Percentiles rank a stretch among this genome's conserved stretches.
Evolutionary conservation across 2,113 vertebrate genomes (phyloP).

Genomic region (Butorides virescens): DNA sequence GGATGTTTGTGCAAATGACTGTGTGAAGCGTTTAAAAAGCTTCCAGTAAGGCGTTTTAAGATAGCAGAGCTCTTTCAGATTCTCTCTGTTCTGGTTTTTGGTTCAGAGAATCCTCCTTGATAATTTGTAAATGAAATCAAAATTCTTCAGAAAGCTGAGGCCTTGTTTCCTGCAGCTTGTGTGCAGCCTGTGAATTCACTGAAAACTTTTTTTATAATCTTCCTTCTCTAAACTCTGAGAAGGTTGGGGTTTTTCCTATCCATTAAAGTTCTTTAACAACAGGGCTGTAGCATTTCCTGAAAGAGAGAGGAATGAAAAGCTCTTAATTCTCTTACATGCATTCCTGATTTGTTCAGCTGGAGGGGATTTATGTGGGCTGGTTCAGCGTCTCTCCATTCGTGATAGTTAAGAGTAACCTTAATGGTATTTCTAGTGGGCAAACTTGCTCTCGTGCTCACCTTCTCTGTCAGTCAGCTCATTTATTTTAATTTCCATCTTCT

Average conservation of each 20-base stretch:
- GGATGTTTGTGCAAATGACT: not conserved
- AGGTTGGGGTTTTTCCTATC: not conserved
- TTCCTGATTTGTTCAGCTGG: slow-evolving; percentile 18
- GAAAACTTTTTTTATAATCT: not conserved
- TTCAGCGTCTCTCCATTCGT: slow-evolving; percentile 1
- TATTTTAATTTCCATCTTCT: slow-evolving; percentile 29
- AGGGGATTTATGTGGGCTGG: not conserved
- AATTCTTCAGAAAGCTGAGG: not conserved
- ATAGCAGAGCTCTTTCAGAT: not conserved
- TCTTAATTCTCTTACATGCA: slow-evolving; percentile 2
- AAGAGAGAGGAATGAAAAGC: slow-evolving; percentile 18
- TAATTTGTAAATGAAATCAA: slow-evolving; percentile 10
- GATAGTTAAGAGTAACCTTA: slow-evolving; percentile 41
- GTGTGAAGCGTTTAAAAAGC: not conserved
- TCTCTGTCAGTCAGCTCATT: slow-evolving; percentile 32
- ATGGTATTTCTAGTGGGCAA: not conserved
- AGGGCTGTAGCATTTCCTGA: not conserved
- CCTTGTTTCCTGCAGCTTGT: not conserved
- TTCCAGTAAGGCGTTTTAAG: not conserved
- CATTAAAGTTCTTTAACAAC: slow-evolving; percentile 2
- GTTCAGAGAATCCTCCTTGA: slow-evolving; percentile 9
- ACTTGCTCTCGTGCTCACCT: not conserved
- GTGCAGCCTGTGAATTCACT: not conserved
- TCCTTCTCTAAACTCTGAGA: not conserved
- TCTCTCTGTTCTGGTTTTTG: slow-evolving; percentile 21